Evolutionary conservation across 2,888 invertebrate species (phyloP), one percentile per base, ranked within the genome.

Genomic region (Tinea trinotella): DNA sequence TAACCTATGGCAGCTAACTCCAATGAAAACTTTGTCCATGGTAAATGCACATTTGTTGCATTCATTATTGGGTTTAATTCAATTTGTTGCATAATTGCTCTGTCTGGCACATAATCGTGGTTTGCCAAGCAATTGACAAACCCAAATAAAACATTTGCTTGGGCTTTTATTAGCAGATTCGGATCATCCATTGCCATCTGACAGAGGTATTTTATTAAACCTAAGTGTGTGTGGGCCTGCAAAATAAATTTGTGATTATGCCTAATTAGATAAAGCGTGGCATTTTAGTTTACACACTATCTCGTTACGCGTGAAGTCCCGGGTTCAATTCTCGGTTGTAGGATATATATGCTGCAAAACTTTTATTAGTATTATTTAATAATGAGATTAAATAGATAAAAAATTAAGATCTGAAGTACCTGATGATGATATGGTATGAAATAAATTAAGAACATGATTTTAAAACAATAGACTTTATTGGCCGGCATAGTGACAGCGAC

Each of bases 1-100:
- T 85, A 80, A 36, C 89, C 88, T 10, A 93, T 68, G 0, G 89
- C 79, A 1, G 89, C 87, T 54, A 92, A 70, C 57, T 90, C 84
- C 0, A 89, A 59, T 15, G 88, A 87, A 50, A 90, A 66, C 62
- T 87, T 84, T 0, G 88, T 62, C 87, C 88, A 89, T 0, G 88
- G 84, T 18, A 88, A 56, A 0, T 85, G 73, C 9, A 64, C 66
- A 54, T 66, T 77, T n/a, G 71, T 74, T 0, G 64, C 71, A 9
- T 75, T 65, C 0, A 87, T 53, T 0, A 84, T 64, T 0, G 76
- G 73, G 59, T 88, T 84, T 0, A 64, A 59, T 0, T 82, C 64
- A 48, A 90, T 74, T 24, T 80, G 68, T 13, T 71, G 67, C 40
- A 71, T 66, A 22, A 92, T 68, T 12, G 62, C 62, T 0, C 76